These are phyloP conservation scores for Ashinkailepas kermadecensis DNA, from an alignment of 2,888 invertebrate species.

Conservation along the genomic window DNA sequence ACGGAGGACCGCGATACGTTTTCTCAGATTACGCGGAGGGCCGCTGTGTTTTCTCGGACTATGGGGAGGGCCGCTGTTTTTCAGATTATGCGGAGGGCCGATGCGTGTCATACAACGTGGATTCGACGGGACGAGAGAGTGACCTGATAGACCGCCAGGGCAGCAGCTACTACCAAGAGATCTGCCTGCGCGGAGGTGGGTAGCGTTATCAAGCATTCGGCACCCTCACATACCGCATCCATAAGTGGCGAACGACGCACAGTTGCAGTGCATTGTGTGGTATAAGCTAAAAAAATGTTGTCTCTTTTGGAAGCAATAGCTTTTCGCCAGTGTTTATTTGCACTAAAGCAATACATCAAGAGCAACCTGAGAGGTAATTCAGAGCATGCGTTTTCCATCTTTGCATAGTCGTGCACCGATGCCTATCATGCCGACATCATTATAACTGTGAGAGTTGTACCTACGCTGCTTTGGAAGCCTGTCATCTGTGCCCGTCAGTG, in stretches of 20 bases:
- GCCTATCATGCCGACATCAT: no score
- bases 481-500: conserved; percentile 26
- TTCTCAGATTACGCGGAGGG: neutral
- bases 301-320: no score
- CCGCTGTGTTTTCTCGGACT: neutral
- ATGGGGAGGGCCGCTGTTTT: conserved; percentile 6
- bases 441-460: conserved; percentile 25
- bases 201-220: neutral
- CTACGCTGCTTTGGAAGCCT: conserved; percentile 29
- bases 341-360: no score
- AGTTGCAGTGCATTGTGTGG: no score
- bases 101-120: conserved; percentile 42
- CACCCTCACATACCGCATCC: no score
- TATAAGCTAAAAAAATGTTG: no score
- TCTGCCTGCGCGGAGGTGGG: conserved; percentile 32
- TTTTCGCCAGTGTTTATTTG: no score
- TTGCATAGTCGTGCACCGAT: no score
- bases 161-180: conserved; percentile 42
- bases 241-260: no score
- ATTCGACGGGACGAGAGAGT: conserved; percentile 40
- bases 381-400: no score
- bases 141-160: conserved; percentile 42
- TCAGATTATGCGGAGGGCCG: conserved; percentile 43
- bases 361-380: no score
- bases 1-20: neutral